Evolutionary conservation across 1,140 invertebrate species (phyloP), one percentile per base, ranked within the genome.

Genomic region (Aphaenogaster ashmeadi): DNA sequence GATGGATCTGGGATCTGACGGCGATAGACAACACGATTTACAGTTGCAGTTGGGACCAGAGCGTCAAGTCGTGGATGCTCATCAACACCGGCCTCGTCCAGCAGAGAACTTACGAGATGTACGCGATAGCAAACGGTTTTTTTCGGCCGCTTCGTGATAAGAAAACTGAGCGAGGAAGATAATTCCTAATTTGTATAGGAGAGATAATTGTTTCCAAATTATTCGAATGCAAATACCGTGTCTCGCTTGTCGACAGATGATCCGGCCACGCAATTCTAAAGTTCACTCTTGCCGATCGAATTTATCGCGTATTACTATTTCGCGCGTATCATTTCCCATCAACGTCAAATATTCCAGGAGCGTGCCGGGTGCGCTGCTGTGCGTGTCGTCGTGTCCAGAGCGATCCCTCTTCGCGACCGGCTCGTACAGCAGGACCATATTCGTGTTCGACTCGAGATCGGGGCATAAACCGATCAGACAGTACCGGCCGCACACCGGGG

Each of bases 1-100:
- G 95, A 84, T 95, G 95, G 95, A 95, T 95, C 75, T 95, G 95
- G 94, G 94, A 94, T 79, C 79, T 95, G 44, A 92, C 94, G 21
- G 86, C 93, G 33, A 90, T 94, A 67, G 81, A 93, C 33, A 83
- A 94, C 21, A 94, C 87, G 62, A 58, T 95, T 44, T 95, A 94
- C 71, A 95, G 94, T 77, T 95, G 94, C 77, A 94, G 94, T 62
- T 95, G 94, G 94, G 95, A 95, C 88, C 75, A 91, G 47, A 92
- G 77, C 0, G 81, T 95, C 4, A 94, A 94, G 87, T 88, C 92
- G 5, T 95, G 95, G 95, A 75, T 86, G 18, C 84, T 94, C n/a
- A 88, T 80, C 2, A 52, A 85, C 33, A 81, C 62, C 9, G 93
- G 90, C 50, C 87, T 94, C n/a, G 21, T 75, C 13, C 90, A 84